A percentile compares a stretch with the other conserved stretches of the same genome.
These are phyloP conservation scores for Acipenser oxyrinchus DNA, from an alignment of 2,797 vertebrate species.

Conservation along the genomic window DNA sequence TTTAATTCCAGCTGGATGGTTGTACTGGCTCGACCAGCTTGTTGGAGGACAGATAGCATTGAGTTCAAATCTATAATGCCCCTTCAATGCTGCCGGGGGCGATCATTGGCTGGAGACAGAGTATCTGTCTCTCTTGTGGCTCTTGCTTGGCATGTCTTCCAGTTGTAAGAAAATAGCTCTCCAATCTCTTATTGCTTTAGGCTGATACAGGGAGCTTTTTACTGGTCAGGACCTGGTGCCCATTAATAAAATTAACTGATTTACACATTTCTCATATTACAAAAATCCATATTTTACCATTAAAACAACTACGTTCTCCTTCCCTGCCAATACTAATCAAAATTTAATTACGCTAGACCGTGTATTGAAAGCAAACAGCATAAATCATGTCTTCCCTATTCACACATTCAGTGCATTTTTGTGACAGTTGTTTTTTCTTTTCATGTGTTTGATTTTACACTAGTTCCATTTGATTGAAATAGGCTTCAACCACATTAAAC, in stretches of 20 bases:
- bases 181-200: slow-evolving; percentile 14
- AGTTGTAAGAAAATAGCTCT: neutral
- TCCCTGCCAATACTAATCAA: slow-evolving; percentile 40
- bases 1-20: neutral
- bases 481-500: slow-evolving; percentile 4
- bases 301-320: slow-evolving; percentile 33
- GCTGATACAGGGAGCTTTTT: slow-evolving; percentile 27
- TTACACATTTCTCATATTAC: slow-evolving; percentile 42
- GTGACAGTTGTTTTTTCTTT: slow-evolving; percentile 13
- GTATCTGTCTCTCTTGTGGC: neutral
- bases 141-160: neutral
- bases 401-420: slow-evolving; percentile 4
- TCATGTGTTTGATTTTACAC: slow-evolving; percentile 19
- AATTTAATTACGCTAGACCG: slow-evolving; percentile 31
- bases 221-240: slow-evolving; percentile 25
- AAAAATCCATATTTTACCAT: slow-evolving; percentile 50
- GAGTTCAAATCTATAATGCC: neutral
- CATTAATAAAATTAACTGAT: slow-evolving; percentile 40
- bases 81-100: neutral
- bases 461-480: slow-evolving; percentile 18
- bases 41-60: neutral
- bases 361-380: slow-evolving; percentile 31
- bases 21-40: too few species aligned
- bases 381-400: slow-evolving; percentile 20
- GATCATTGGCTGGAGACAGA: neutral